phyloP scores from a whole-genome alignment of 1,140 invertebrate genomes.

The Tyrophagus putrescentiae region DNA sequence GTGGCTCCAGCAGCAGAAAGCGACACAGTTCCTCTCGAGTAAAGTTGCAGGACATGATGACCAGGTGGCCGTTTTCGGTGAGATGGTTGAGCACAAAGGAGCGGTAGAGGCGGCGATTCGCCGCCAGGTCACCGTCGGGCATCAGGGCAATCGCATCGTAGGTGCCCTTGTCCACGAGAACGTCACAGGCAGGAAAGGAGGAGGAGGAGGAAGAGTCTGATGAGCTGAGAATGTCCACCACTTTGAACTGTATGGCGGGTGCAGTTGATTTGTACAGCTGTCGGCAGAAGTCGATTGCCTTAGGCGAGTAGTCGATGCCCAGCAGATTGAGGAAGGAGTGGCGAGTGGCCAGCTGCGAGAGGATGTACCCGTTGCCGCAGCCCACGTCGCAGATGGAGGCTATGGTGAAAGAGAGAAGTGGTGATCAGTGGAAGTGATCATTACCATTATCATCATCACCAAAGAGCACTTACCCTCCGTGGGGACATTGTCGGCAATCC shows the following conservation, averaged over 20 bases:
- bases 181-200: conserved; percentile 38
- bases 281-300: conserved; percentile 56
- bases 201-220: conserved; percentile 13
- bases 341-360: conserved; percentile 52
- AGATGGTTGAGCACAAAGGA: conserved; percentile 47
- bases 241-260: conserved; percentile 30
- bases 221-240: conserved; percentile 41
- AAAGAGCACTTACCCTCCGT: conserved; percentile 31
- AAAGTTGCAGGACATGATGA: conserved; percentile 90
- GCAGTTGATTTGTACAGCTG: conserved; percentile 40
- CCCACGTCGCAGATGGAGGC: conserved; percentile 45
- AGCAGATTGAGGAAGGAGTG: conserved; percentile 55
- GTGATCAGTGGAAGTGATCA: conserved; percentile 50
- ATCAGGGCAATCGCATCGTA: conserved; percentile 51
- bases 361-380: conserved; percentile 76
- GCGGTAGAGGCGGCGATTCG: conserved; percentile 50
- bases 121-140: conserved; percentile 45
- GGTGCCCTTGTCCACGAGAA: conserved; percentile 76
- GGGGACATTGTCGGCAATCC: conserved; percentile 66
- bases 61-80: conserved; percentile 46
- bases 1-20: conserved; percentile 48
- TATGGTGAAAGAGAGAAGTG: conserved; percentile 22
- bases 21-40: conserved; percentile 60
- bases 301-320: conserved; percentile 68
- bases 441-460: background rate